phyloP scores from a whole-genome alignment of 92 coral and sea anemone genomes.

The Montipora capitata region DNA sequence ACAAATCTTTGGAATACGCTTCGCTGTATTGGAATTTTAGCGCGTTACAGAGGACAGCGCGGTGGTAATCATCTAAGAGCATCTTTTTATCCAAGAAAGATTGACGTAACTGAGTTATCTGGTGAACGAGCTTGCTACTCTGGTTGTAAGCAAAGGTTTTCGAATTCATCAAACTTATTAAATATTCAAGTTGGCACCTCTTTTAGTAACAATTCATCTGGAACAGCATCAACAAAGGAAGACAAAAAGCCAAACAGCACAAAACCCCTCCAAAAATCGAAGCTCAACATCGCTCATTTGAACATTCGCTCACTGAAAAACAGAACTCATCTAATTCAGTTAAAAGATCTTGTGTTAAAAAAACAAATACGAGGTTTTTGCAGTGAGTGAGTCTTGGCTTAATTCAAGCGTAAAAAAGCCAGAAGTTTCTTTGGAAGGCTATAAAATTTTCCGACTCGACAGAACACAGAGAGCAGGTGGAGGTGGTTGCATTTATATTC shows the following conservation, averaged over 20 bases:
- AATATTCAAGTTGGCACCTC: conserved; percentile 24
- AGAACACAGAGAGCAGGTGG: conserved; percentile 31
- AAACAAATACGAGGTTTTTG: conserved; percentile 35
- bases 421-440: conserved; percentile 16
- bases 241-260: too few species aligned
- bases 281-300: too few species aligned
- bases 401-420: conserved; percentile 35
- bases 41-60: conserved; percentile 20
- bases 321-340: too few species aligned
- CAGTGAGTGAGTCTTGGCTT: conserved; percentile 56
- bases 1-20: too few species aligned
- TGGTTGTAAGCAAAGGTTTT: conserved; percentile 55
- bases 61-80: conserved; percentile 49
- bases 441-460: conserved; percentile 34
- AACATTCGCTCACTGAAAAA: too few species aligned
- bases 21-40: too few species aligned
- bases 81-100: conserved; percentile 41
- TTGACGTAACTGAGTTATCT: conserved; percentile 54
- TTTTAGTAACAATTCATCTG: too few species aligned
- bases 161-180: conserved; percentile 49
- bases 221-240: too few species aligned
- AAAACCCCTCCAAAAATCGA: too few species aligned
- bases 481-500: conserved; percentile 26
- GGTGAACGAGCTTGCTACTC: conserved; percentile 54
- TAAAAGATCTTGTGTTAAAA: too few species aligned